Evolutionary conservation across 2,888 invertebrate genomes (phyloP), one percentile per base, ranked within the genome.

Genomic region (Hemistola chrysoprasaria): DNA sequence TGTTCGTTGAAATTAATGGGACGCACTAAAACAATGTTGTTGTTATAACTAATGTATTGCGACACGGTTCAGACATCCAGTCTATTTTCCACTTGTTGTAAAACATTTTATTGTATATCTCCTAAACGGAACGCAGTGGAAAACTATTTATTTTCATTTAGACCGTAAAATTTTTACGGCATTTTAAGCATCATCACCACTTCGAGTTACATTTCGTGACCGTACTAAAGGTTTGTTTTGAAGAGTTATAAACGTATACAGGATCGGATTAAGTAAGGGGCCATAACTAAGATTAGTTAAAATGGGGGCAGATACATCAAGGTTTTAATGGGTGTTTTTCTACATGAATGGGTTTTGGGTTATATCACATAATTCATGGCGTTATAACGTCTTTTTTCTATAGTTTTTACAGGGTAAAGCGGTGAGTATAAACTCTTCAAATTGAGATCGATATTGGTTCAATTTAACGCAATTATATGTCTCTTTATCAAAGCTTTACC

Each of bases 81-180:
- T 71, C 71, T 72, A 79, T 82, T 78, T 79, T 71, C 66, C 65
- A 64, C 42, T 54, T 62, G 78, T 61, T 71, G 65, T 83, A 78
- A n/a, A 83, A 82, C 48, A 62, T 79, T 84, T 84, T 81, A 85
- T 79, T 70, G 76, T 73, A n/a, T n/a, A 69, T 69, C 70, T 67
- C 68, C 65, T 64, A 77, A 78, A 78, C 75, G 73, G 72, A 76
- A 75, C 71, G 63, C 60, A 60, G 69, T 65, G 76, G 70, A 83
- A 78, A 77, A 70, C 77, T 83, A 85, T 86, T 85, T 85, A 83
- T 85, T 85, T 81, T 75, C 74, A 71, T 80, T 73, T 58, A 56
- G 68, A 69, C 75, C 65, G 71, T 86, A 78, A 84, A 82, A 69
- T 26, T 59, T 86, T 86, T 77, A 87, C 78, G 81, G 68, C 72